Evolutionary conservation across 2,797 vertebrate species (phyloP), one percentile per base, ranked within the genome.

Genomic region (Graptemys geographica): DNA sequence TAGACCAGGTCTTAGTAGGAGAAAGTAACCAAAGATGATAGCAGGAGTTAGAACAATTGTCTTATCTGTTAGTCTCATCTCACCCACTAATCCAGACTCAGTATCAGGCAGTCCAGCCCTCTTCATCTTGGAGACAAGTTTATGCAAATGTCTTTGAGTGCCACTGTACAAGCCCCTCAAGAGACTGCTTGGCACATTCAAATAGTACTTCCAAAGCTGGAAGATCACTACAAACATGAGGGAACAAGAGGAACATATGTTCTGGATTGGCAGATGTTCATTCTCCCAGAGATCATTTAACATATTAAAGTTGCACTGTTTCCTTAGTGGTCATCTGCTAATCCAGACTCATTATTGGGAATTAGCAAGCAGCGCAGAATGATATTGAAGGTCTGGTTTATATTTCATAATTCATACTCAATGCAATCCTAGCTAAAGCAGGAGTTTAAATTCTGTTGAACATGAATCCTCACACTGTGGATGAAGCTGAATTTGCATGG

Each of bases 11-110:
- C 8, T 72, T 41, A 37, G 5, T 41, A 95, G 88, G 94, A 94
- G 65, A 79, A 92, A 94, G 59, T 78, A 90, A 83, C 86, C 85
- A 81, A 92, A 96, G 83, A 62, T 93, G 95, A 69, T 91, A 81
- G 88, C n/a, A 57, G 81, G 18, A 87, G 86, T 53, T 53, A 79
- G 33, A 95, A 80, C 72, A 84, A 86, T 4, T 6, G 49, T 72
- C 83, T 23, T 94, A 86, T 49, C 90, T 69, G n/a, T 86, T 15
- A 90, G 84, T 15, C 55, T 52, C 78, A 5, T 79, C 90, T 91
- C 25, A 89, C 4, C 33, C 84, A 82, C 84, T 27, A 41, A 3
- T 21, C 25, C 57, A 86, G 33, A 62, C 87, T 28, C 87, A 92
- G 28, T 56, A 55, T 27, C 80, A 69, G 6, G 44, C 55, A 44